phyloP scores from a whole-genome alignment of 2,113 vertebrate species.

The Bos javanicus region DNA sequence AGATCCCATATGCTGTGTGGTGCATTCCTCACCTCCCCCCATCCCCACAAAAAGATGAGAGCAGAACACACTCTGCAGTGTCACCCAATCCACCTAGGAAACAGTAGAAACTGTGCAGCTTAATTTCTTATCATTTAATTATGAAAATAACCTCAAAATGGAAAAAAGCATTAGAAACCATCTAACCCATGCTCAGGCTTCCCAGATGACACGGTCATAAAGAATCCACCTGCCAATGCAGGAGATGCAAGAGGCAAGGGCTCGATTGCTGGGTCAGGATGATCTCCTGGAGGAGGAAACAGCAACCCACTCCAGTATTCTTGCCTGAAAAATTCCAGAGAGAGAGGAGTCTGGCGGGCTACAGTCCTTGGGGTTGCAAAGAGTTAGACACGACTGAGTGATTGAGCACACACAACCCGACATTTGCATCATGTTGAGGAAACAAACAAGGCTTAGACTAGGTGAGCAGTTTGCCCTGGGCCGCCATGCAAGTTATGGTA shows the following conservation, averaged over 20 bases:
- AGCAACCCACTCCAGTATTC: background rate
- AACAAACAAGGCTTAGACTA: background rate
- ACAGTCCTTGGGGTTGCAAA: background rate
- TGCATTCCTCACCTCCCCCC: rapidly evolving
- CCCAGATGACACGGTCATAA: background rate
- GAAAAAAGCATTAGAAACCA: background rate
- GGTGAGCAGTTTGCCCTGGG: rapidly evolving
- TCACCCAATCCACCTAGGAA: background rate
- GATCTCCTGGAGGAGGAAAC: background rate
- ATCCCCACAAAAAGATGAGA: background rate
- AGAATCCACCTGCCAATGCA: background rate
- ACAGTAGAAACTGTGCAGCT: background rate
- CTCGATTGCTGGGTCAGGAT: background rate
- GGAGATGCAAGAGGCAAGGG: background rate
- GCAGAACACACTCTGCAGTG: background rate
- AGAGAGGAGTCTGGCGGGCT: background rate
- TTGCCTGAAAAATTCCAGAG: background rate
- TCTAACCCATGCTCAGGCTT: background rate
- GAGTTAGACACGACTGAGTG: background rate
- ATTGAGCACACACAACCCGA: background rate
- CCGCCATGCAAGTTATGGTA: rapidly evolving
- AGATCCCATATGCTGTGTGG: background rate
- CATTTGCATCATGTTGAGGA: rapidly evolving
- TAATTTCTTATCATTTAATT: background rate
- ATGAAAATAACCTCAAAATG: background rate